Base-by-base conservation (phyloP, 1,140 invertebrate species). In the Brachystomella parvula region DNA sequence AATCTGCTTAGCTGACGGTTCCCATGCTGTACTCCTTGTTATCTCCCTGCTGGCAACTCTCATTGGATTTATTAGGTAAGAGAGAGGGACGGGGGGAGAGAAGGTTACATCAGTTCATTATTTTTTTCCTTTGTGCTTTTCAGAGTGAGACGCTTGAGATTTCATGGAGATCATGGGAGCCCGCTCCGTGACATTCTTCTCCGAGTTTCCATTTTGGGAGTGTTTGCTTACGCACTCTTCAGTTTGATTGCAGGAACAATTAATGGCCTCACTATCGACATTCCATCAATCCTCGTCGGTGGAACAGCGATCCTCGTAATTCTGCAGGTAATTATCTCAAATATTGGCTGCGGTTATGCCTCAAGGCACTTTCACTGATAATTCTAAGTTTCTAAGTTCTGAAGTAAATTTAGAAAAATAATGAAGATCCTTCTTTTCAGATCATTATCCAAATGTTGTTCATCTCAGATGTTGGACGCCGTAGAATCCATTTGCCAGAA, bases 381-480 rank as follows among this genome's bases (percentile, higher is more conserved):
- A 49, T 63, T 63, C 49, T 26, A 30, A 47, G 12, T 63, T 47
- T 24, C 21, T 63, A 9, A 6, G 44, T 21, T 63, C 35, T 44
- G 31, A 21, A 9, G 30, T 60, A 6, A 28, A 17, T 30, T 44
- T 44, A 44, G 53, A 57, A 28, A 57, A 57, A 57, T 57, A 21
- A 44, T 44, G n/a, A 12, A 12, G 39, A 44, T 44, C 49, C n/a
- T 30, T 29, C n/a, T 1, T 76, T 76, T 30, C 79, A 90, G 85
- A 90, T 94, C 29, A 85, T 93, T 12, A 80, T 94, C 0, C 95
- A 98, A 80, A 84, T 96, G 77, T 81, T 97, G 26, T 97, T 97
- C 79, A 95, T 98, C 66, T 88, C 93, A 33, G 94, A 97, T 78
- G 92, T 96, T 0, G 90, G 89, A 1, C 86, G 92, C 28, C 86